Percentiles rank a stretch among this genome's conserved stretches.
phyloP scores from a whole-genome alignment of 2,888 invertebrate genomes.

The Incurvaria masculella region DNA sequence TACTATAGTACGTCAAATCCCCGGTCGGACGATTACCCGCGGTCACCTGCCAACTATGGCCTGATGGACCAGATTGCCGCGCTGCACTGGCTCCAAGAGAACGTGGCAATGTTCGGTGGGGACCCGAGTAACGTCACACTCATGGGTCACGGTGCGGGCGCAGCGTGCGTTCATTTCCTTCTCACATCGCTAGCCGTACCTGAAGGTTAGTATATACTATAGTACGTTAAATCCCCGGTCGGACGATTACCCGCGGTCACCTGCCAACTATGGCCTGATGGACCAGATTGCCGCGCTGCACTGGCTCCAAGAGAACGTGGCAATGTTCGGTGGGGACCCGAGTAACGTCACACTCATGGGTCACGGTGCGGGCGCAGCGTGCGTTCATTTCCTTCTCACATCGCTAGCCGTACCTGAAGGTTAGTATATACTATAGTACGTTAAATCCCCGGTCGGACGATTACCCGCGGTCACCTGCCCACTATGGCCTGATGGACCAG shows the following conservation, averaged over 20 bases:
- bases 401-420: constrained; percentile 93
- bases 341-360: constrained; percentile 92
- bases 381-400: constrained; percentile 92
- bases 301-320: constrained; percentile 95
- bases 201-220: constrained; percentile 85
- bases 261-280: constrained; percentile 97
- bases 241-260: constrained; percentile 79
- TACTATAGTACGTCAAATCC: no score
- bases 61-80: constrained; percentile 97
- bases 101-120: constrained; percentile 92
- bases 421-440: no score
- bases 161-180: constrained; percentile 92
- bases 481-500: constrained; percentile 98
- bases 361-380: constrained; percentile 94
- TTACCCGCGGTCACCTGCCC: constrained; percentile 81
- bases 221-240: constrained; percentile 87
- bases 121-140: constrained; percentile 91
- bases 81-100: constrained; percentile 93
- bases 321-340: constrained; percentile 91
- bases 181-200: constrained; percentile 93
- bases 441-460: constrained; percentile 86
- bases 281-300: constrained; percentile 95
- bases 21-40: constrained; percentile 80
- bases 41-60: constrained; percentile 94
- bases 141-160: constrained; percentile 94